phyloP scores from a whole-genome alignment of 92 coral and sea anemone species.

The Hydrozoanthus gracilis region DNA sequence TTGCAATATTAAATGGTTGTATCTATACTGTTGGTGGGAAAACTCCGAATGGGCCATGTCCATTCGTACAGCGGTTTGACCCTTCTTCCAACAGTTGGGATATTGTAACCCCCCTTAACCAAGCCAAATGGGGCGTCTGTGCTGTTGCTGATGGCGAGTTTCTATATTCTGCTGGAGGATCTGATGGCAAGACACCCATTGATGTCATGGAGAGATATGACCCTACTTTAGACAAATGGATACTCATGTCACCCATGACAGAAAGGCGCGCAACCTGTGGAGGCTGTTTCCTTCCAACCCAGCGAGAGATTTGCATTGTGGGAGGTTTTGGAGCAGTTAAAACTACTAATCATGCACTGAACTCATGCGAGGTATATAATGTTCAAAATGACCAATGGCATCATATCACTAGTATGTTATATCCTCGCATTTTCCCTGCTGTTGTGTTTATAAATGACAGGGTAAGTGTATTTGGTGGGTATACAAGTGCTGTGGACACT shows the following conservation, averaged over 20 bases:
- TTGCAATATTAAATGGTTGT: constrained; percentile 46
- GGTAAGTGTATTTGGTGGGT: constrained; percentile 45
- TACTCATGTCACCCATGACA: constrained; percentile 55
- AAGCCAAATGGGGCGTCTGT: constrained; percentile 52
- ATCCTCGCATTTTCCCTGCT: constrained; percentile 41
- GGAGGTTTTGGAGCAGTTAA: constrained; percentile 50
- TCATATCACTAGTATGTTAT: constrained; percentile 34
- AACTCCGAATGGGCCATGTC: constrained; percentile 39
- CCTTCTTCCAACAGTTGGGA: constrained; percentile 56
- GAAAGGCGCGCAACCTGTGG: constrained; percentile 46
- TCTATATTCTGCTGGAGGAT: constrained; percentile 62
- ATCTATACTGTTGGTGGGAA: constrained; percentile 64
- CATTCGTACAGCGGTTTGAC: constrained; percentile 50
- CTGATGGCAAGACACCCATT: constrained; percentile 58
- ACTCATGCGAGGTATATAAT: constrained; percentile 41
- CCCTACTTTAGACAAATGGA: constrained; percentile 48
- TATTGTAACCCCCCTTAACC: constrained; percentile 40
- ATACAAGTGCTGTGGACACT: constrained; percentile 46
- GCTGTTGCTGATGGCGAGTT: constrained; percentile 59
- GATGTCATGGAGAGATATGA: constrained; percentile 50
- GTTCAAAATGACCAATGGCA: constrained; percentile 39
- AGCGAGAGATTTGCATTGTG: constrained; percentile 36
- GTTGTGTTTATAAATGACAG: constrained; percentile 36
- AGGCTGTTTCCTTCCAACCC: constrained; percentile 34
- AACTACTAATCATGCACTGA: constrained; percentile 44